Base-by-base conservation (phyloP, 2,888 invertebrate genomes). In the Trimorus sp. region DNA sequence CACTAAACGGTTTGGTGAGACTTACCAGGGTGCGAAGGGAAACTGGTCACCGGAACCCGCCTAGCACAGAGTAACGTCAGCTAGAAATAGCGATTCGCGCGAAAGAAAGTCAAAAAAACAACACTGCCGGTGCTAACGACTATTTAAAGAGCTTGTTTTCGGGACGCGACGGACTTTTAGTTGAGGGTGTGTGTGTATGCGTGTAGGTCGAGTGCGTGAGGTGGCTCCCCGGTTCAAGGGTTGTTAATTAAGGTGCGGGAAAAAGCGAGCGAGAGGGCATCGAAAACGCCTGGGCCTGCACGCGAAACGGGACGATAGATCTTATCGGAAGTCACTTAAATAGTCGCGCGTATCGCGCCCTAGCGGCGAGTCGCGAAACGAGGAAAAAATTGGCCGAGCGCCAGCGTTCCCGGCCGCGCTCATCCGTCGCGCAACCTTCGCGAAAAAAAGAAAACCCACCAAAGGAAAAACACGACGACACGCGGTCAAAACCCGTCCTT, bases 251-350 rank as follows among this genome's bases (percentile, higher is more conserved):
- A 26, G 26, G 26, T 26, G 26, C 26, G 26, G 26, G 26, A 26
- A 26, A 26, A 26, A 26, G 26, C 26, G 26, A 26, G 84, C 83
- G 82, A 78, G 78, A 70, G 40, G n/a, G 63, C 53, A 54, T 78
- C 87, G 86, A 87, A 87, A 90, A 90, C 91, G 91, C 91, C 92
- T 92, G 40, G 40, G 92, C 92, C 93, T 92, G 92, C 92, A 92
- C 92, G 93, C 91, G 92, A 93, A 92, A 93, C 93, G 93, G 93
- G 90, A 93, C 93, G 91, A 90, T 92, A 92, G 91, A 89, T 87
- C 90, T 88, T 90, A 89, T 90, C 89, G 91, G 92, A 91, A 92
- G 91, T 92, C 90, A 92, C 92, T 93, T 94, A 93, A 94, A 93
- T 94, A 94, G 93, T 92, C 92, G 85, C 87, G 85, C 85, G 87